Conservation (phyloP, 1,140 invertebrate species). For the Drosophila nikananu region DNA sequence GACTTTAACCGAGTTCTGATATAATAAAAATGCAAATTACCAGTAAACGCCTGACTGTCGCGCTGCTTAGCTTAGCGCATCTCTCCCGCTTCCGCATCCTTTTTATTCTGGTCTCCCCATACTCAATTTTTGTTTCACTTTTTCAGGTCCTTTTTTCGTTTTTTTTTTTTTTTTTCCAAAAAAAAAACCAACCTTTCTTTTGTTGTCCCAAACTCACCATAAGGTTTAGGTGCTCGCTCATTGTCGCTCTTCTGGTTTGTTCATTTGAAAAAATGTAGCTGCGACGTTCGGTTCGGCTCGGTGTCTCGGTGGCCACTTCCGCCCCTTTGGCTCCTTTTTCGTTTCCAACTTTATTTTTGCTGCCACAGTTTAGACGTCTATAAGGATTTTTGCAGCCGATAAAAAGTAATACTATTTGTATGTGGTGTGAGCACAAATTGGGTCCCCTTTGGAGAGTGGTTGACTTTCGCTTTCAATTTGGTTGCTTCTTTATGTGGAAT, state of each 20-base stretch:
- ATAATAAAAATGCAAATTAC: conserved; percentile 79
- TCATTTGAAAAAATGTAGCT: conserved; percentile 69
- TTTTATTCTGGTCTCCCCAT: neutral
- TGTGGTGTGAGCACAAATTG: conserved; percentile 2
- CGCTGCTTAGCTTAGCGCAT: conserved; percentile 3
- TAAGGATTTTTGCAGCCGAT: conserved; percentile 48
- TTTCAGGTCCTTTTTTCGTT: conserved; percentile 16
- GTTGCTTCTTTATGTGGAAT: neutral
- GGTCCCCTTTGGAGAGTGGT: neutral
- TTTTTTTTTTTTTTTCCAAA: conserved; percentile 48
- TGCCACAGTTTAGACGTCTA: conserved; percentile 60
- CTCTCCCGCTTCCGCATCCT: neutral
- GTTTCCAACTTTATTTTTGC: conserved; percentile 35
- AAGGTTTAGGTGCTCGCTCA: neutral
- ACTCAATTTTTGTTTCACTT: too few relatives aligned
- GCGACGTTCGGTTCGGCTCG: conserved; percentile 17
- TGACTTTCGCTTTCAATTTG: neutral
- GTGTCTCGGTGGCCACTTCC: too few relatives aligned
- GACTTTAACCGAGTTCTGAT: conserved; percentile 74
- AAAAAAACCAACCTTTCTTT: conserved; percentile 72
- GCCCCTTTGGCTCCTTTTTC: neutral
- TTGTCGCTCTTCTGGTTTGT: conserved; percentile 42
- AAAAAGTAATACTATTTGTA: conserved; percentile 52
- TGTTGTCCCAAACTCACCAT: conserved; percentile 50
- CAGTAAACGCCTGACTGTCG: conserved; percentile 41